phyloP scores from a whole-genome alignment of 2,888 invertebrate genomes.

The Hydriomena furcata region DNA sequence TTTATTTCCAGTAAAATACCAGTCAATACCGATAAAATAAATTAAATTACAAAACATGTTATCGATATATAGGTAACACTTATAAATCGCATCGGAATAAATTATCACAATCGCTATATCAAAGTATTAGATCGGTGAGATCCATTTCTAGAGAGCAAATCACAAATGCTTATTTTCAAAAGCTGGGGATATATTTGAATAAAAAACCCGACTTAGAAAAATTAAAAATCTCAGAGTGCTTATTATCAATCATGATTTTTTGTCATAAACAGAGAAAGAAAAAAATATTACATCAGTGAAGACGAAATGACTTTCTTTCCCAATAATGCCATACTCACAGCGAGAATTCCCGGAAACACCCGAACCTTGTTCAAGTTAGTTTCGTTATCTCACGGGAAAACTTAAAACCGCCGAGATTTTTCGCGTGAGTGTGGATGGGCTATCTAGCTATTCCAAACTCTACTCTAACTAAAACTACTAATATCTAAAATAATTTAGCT shows the following conservation, averaged over 20 bases:
- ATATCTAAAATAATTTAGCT: constrained; percentile 46
- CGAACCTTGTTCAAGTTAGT: too few species aligned
- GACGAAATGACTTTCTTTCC: too few species aligned
- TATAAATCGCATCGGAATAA: constrained; percentile 39
- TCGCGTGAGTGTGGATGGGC: too few species aligned
- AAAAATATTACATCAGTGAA: too few species aligned
- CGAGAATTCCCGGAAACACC: too few species aligned
- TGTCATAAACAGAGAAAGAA: too few species aligned
- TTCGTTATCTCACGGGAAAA: too few species aligned
- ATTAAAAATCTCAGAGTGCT: too few species aligned
- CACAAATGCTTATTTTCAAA: constrained; percentile 26
- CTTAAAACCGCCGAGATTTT: too few species aligned
- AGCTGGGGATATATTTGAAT: neutral
- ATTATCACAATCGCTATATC: constrained; percentile 41
- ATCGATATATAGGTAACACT: constrained; percentile 26
- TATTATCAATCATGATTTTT: too few species aligned
- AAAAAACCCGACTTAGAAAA: neutral
- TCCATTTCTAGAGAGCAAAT: constrained; percentile 28
- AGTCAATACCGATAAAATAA: constrained; percentile 55
- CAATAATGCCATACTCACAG: too few species aligned
- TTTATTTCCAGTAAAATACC: constrained; percentile 54
- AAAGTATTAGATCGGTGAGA: constrained; percentile 21
- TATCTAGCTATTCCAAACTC: constrained; percentile 9
- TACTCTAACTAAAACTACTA: constrained; percentile 21
- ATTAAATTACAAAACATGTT: constrained; percentile 48